Percentiles rank a stretch among this genome's conserved stretches.
Evolutionary conservation across 2,888 invertebrate species (phyloP).

Genomic region (Catocala nupta): DNA sequence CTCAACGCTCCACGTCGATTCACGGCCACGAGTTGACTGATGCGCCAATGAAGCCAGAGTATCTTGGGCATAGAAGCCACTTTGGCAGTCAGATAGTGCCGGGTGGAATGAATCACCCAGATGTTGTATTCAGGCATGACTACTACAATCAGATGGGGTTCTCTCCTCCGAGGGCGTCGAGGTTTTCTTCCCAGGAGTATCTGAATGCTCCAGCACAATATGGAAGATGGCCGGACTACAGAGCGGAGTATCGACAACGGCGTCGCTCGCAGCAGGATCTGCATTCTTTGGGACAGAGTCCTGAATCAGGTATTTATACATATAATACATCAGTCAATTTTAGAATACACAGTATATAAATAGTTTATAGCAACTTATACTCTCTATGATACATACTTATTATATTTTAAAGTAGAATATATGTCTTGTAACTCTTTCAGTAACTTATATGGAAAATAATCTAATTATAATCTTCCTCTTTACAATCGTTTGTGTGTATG

Average conservation of each 20-base stretch:
- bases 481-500: no score
- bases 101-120: constrained; percentile 77
- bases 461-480: no score
- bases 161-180: constrained; percentile 76
- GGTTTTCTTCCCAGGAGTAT: constrained; percentile 85
- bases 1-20: constrained; percentile 81
- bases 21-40: constrained; percentile 83
- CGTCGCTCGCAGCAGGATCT: constrained; percentile 84
- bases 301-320: constrained; percentile 76
- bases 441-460: no score
- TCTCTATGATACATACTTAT: no score
- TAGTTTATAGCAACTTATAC: no score
- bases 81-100: constrained; percentile 79
- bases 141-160: constrained; percentile 78
- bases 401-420: no score
- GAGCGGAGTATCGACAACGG: constrained; percentile 80
- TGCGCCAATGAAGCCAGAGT: constrained; percentile 77
- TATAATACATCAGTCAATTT: no score
- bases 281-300: constrained; percentile 78
- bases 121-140: constrained; percentile 81
- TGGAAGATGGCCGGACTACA: constrained; percentile 79
- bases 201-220: constrained; percentile 79
- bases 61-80: constrained; percentile 74
- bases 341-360: no score
- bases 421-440: no score